Base-by-base conservation (phyloP, 2,888 invertebrate genomes). In the Lobophora halterata region DNA sequence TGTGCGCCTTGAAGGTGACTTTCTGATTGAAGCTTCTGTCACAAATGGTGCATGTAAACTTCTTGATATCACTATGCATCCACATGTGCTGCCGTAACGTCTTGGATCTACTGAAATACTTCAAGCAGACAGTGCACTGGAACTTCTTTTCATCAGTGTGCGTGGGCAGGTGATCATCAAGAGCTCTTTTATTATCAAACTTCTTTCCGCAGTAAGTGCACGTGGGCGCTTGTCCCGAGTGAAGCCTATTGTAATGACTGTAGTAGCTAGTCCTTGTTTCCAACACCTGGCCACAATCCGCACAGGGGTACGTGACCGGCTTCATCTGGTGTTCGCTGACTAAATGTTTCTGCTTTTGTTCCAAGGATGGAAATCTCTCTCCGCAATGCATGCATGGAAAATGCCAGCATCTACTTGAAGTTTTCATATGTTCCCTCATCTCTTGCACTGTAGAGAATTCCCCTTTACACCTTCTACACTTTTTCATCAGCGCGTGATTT, bases 121-220 rank as follows among this genome's bases (percentile, higher is more conserved):
- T 90, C 1, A 65, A 61, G 47, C 90, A 90, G 1, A 87, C 58
- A 1, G 62, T 55, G 44, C 90, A 90, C 21, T 71, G 61, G 18
- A 71, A 80, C 1, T 64, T 60, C 40, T 86, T 89, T 36, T 88
- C 88, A 1, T 83, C 79, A 0, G 89, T 86, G 51, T 90, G 90
- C 1, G 76, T 77, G 1, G 82, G 63, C 28, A 66, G 71, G 41
- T 89, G 89, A 1, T 88, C 75, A 2, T 80, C 72, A 18, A 82
- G 49, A 4, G 56, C 47, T 5, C 57, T 60, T 20, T 71, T 73
- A 0, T 66, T 65, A 1, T 52, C 55, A 49, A 80, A 82, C 27
- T 72, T 77, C 2, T 71, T 49, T 0, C 76, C 75, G 24, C 83
- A 83, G 20, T 66, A 76, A 0, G 72, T 55, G 43, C 85, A 85